Conservation (phyloP, 2,113 vertebrate species). For the Neodon shergylaensis region DNA sequence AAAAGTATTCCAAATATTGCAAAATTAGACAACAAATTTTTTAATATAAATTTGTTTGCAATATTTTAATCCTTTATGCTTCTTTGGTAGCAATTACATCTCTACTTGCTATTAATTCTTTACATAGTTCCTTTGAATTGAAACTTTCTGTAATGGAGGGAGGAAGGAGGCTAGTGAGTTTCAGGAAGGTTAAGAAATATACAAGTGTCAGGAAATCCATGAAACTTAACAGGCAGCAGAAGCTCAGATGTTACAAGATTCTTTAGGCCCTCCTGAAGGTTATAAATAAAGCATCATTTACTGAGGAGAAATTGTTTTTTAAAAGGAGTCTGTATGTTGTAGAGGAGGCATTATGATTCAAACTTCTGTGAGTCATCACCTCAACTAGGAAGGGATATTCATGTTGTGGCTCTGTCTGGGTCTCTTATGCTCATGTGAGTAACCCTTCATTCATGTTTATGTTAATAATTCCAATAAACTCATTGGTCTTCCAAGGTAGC, state of each 20-base stretch:
- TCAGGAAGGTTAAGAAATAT: neutral
- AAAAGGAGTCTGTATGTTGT: no score
- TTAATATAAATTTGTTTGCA: neutral
- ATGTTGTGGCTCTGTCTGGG: neutral
- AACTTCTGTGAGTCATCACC: no score
- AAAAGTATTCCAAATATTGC: neutral
- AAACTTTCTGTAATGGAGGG: neutral
- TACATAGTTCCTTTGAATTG: neutral
- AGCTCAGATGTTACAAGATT: neutral
- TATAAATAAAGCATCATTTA: neutral
- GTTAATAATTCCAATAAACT: neutral
- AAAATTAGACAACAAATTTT: neutral
- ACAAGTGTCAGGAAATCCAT: neutral
- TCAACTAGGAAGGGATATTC: neutral
- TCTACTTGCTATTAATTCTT: neutral
- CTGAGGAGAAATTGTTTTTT: neutral
- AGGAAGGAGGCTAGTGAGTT: neutral
- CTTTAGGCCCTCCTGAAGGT: neutral
- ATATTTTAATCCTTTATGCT: neutral
- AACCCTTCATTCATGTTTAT: neutral
- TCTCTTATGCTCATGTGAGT: neutral
- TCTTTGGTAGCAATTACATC: neutral
- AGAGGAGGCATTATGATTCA: neutral
- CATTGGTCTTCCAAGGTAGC: neutral
- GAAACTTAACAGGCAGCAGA: neutral